Percentiles rank a stretch among this genome's conserved stretches.
phyloP scores from a whole-genome alignment of 2,113 vertebrate species.

The Rhodinocichla rosea region DNA sequence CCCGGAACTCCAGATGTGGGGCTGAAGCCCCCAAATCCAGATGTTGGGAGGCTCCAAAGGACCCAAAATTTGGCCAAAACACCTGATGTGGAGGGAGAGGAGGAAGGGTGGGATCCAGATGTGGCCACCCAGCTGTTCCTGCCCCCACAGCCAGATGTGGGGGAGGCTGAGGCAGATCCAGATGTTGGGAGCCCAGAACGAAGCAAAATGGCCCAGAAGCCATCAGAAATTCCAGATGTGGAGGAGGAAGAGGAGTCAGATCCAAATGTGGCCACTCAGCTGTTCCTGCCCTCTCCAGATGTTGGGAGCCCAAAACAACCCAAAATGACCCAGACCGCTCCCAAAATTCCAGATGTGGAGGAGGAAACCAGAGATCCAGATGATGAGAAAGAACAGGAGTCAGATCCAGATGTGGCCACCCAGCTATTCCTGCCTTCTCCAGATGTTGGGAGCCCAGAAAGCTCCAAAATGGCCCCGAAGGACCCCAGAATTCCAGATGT shows the following conservation, averaged over 20 bases:
- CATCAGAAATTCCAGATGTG: background rate
- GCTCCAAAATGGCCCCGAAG: accelerated
- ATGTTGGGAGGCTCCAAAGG: background rate
- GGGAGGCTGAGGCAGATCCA: accelerated
- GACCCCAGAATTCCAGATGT: background rate
- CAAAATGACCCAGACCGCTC: background rate
- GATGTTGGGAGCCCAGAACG: background rate
- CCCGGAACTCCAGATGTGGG: background rate
- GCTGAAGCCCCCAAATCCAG: too few relatives aligned
- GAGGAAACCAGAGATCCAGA: background rate
- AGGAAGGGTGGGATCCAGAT: background rate
- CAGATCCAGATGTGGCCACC: background rate
- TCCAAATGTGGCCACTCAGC: background rate
- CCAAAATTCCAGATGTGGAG: background rate
- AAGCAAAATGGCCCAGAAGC: too few relatives aligned
- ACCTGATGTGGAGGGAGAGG: background rate
- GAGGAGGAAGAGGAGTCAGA: background rate
- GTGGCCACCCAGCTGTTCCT: background rate
- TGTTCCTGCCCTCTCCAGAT: background rate
- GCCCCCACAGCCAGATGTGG: too few relatives aligned
- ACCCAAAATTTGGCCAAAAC: accelerated
- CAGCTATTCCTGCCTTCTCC: background rate
- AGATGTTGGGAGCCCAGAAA: background rate
- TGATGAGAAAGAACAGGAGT: background rate
- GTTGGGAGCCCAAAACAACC: too few relatives aligned